Conservation (phyloP, 2,888 invertebrate genomes). For the Synergus umbraculus region DNA sequence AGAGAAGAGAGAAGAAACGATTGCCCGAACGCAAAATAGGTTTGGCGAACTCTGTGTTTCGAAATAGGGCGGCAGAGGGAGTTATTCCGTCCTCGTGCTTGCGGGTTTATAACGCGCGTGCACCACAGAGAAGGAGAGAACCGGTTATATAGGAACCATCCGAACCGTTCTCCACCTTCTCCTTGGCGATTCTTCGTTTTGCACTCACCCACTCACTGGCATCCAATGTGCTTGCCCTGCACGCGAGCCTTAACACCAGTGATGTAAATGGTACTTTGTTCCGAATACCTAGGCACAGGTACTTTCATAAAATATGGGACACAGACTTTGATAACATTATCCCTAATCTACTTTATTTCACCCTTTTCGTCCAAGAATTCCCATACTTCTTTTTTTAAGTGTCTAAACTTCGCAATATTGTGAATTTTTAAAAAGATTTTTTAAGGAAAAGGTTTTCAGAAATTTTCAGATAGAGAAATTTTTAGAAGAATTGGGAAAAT, state of each 20-base stretch:
- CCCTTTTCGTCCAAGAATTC: background rate
- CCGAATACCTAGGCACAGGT: slow-evolving; percentile 40
- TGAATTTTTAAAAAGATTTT: too few species aligned
- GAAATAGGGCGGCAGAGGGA: slow-evolving; percentile 65
- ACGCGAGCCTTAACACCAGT: slow-evolving; percentile 58
- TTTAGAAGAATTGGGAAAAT: too few species aligned
- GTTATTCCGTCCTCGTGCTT: slow-evolving; percentile 57
- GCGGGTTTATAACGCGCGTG: slow-evolving; percentile 53
- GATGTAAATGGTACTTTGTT: slow-evolving; percentile 40
- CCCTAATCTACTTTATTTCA: background rate
- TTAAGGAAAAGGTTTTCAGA: too few species aligned
- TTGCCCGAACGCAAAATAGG: slow-evolving; percentile 53
- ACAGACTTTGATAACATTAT: slow-evolving; percentile 26
- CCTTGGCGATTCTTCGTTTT: slow-evolving; percentile 54
- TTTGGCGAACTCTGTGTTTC: slow-evolving; percentile 42
- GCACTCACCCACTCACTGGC: slow-evolving; percentile 55
- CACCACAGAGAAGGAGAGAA: slow-evolving; percentile 61
- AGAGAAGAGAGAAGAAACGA: slow-evolving; percentile 46
- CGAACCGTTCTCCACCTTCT: slow-evolving; percentile 52
- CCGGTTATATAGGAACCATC: slow-evolving; percentile 69
- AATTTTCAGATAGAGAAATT: too few species aligned
- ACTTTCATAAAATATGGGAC: slow-evolving; percentile 32
- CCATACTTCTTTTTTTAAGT: background rate
- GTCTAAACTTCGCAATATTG: background rate
- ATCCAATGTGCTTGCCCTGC: slow-evolving; percentile 53